Percentiles rank a stretch among this genome's conserved stretches.
Conservation (phyloP, 2,797 vertebrate genomes). For the Brachyalestes nurse region DNA sequence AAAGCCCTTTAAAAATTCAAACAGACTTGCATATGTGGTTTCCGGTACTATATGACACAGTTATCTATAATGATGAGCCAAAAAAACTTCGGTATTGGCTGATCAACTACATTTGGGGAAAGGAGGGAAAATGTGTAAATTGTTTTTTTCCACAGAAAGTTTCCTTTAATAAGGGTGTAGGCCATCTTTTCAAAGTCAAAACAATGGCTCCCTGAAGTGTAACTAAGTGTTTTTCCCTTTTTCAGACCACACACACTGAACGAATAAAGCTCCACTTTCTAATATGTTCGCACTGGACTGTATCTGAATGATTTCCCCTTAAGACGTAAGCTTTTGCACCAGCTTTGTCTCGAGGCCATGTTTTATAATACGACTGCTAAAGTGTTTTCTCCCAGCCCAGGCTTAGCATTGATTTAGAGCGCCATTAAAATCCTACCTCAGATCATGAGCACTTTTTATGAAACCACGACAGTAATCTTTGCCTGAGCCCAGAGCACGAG, state of each 20-base stretch:
- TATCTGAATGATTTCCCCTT: slow-evolving; percentile 44
- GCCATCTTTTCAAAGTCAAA: slow-evolving; percentile 36
- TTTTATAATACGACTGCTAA: slow-evolving; percentile 36
- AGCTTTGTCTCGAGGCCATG: slow-evolving; percentile 44
- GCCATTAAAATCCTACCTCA: slow-evolving; percentile 37
- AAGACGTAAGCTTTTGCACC: slow-evolving; percentile 44
- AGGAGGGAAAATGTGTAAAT: neutral
- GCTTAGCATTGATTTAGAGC: slow-evolving; percentile 19
- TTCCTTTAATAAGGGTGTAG: slow-evolving; percentile 28
- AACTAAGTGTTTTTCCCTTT: slow-evolving; percentile 23
- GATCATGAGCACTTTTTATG: slow-evolving; percentile 39
- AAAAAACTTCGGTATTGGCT: neutral
- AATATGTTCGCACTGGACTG: slow-evolving; percentile 43
- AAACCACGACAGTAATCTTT: slow-evolving; percentile 41
- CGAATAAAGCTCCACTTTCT: slow-evolving; percentile 20
- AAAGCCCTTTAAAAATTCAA: too few species aligned
- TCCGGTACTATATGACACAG: too few species aligned
- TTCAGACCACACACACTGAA: slow-evolving; percentile 54
- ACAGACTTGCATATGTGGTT: too few species aligned
- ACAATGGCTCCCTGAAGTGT: slow-evolving; percentile 47
- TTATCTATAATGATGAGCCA: neutral
- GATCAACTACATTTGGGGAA: neutral
- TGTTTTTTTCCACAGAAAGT: neutral
- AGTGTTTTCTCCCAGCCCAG: slow-evolving; percentile 35
- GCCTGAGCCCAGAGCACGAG: slow-evolving; percentile 7